Evolutionary conservation across 2,888 invertebrate species (phyloP).

Genomic region (Galeruca laticollis): DNA sequence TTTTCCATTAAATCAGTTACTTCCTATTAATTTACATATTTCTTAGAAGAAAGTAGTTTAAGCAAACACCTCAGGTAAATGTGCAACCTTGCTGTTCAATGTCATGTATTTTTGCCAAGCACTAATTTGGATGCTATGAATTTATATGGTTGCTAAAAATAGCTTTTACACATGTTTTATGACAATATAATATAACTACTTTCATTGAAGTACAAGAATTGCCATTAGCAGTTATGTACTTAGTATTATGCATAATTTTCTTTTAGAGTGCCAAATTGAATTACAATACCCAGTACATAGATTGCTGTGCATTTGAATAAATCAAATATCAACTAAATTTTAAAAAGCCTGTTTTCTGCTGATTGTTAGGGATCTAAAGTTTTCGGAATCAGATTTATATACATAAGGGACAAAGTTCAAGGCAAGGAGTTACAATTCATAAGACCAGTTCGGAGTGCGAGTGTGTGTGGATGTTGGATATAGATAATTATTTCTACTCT

Average conservation of each 20-base stretch:
- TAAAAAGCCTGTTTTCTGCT: no score
- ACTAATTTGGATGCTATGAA: not conserved
- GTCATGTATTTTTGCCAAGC: not conserved
- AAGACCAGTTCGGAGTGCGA: no score
- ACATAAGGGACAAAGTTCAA: no score
- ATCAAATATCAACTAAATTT: no score
- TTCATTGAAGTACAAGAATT: not conserved
- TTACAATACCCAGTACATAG: no score
- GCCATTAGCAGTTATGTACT: not conserved
- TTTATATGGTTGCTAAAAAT: not conserved
- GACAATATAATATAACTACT: not conserved
- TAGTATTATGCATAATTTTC: not conserved
- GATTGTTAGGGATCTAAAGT: no score
- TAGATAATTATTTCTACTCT: no score
- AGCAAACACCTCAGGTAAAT: not conserved
- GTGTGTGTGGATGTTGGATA: no score
- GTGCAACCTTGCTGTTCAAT: not conserved
- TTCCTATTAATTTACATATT: conserved; percentile 1
- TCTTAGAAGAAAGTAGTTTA: not conserved
- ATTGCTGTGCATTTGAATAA: no score
- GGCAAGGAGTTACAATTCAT: no score
- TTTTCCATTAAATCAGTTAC: not conserved
- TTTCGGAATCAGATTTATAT: no score
- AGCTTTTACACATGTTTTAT: not conserved
- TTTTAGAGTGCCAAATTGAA: not conserved